Base-by-base conservation (phyloP, 1,140 invertebrate genomes). In the Homarus americanus region DNA sequence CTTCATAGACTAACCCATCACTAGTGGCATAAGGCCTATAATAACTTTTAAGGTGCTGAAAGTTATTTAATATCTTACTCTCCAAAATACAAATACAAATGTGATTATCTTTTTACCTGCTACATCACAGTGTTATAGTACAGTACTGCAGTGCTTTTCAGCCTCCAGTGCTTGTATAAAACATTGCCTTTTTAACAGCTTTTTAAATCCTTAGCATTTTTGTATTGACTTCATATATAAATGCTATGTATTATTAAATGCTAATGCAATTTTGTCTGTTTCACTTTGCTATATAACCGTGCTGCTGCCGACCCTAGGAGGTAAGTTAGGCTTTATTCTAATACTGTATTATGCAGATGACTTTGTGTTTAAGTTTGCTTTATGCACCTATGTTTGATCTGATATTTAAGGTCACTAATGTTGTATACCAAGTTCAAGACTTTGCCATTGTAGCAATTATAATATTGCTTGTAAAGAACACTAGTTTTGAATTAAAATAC, bases 241-340 rank as follows among this genome's bases (percentile, higher is more conserved):
- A 53, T 86, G 41, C 69, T 44, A 24, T 86, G 28, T 53, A 76
- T 53, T 58, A 69, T 49, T 84, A 69, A 84, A 73, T 73, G 79
- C 78, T 90, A 90, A 91, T 91, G 20, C 53, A 49, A 58, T 84
- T 91, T 91, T 91, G 36, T 84, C 75, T 80, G 49, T 84, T 66
- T 53, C 88, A 75, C 80, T 83, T n/a, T 91, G 79, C 82, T 91
- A 84, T 82, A 58, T 78, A 63, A 78, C 82, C 66, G 63, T 63
- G 72, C 69, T 58, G 88, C 66, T 84, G 88, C 28, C 69, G 49
- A 58, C 34, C n/a, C 32, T 84, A 91, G 88, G 88, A 91, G 88
- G 88, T 91, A 91, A 91, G 88, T 91, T 34, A 76, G 80, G 86
- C 86, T 66, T 69, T 72, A 38, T 41, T 40, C 28, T 32, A 69